phyloP scores from a whole-genome alignment of 2,888 invertebrate species.

The Eugnorisma glareosa region DNA sequence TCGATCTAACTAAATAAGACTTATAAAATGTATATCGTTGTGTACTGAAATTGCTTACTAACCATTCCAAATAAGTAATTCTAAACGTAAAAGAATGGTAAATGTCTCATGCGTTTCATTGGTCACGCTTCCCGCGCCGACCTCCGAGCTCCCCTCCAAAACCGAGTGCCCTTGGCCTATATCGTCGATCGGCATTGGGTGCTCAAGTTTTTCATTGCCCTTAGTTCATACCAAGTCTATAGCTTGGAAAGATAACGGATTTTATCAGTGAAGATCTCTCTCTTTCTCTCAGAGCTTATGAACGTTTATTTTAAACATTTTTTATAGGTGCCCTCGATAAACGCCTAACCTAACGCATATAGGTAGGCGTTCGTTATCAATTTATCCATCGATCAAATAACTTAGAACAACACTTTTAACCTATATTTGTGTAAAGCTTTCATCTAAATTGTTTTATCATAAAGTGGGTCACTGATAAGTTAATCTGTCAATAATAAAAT shows the following conservation, averaged over 20 bases:
- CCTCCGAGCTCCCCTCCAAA: conserved; percentile 59
- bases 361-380: conserved; percentile 28
- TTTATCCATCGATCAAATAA: conserved; percentile 41
- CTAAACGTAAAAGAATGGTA: conserved; percentile 39
- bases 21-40: background rate
- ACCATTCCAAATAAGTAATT: conserved; percentile 30
- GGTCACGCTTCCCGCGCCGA: conserved; percentile 46
- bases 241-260: conserved; percentile 46
- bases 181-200: conserved; percentile 52
- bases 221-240: conserved; percentile 27
- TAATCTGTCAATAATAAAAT: conserved; percentile 45
- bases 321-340: conserved; percentile 25
- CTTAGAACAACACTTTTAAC: conserved; percentile 36
- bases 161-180: conserved; percentile 57
- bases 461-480: conserved; percentile 39
- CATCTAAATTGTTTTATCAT: conserved; percentile 55
- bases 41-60: conserved; percentile 1
- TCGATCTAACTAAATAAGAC: background rate
- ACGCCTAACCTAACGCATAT: background rate
- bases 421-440: conserved; percentile 48
- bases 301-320: background rate
- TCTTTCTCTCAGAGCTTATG: background rate
- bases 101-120: conserved; percentile 52
- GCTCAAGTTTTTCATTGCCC: conserved; percentile 58
- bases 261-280: conserved; percentile 38